Conservation (phyloP, 2,888 invertebrate species). For the Zhuqinia jingwanae region DNA sequence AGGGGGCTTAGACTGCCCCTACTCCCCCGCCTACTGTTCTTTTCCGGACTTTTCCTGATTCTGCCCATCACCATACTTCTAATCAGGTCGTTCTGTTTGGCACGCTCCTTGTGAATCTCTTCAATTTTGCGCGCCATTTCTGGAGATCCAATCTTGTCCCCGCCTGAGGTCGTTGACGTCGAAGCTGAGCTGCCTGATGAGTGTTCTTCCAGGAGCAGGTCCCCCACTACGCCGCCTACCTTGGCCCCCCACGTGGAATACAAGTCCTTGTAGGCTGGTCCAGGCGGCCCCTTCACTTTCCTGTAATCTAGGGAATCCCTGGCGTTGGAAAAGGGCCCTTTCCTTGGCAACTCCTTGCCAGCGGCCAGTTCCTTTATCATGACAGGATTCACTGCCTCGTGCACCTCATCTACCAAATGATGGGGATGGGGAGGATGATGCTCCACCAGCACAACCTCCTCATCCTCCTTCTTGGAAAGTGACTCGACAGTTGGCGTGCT, state of each 20-base stretch:
- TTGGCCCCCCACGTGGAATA: slow-evolving; percentile 75
- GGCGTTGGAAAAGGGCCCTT: slow-evolving; percentile 87
- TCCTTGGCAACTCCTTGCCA: slow-evolving; percentile 81
- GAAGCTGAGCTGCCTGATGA: slow-evolving; percentile 12
- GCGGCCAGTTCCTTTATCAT: slow-evolving; percentile 22
- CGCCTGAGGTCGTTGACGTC: slow-evolving; percentile 81
- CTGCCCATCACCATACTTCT: slow-evolving; percentile 91
- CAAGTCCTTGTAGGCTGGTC: slow-evolving; percentile 74
- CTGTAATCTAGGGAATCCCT: slow-evolving; percentile 85
- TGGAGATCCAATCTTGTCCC: slow-evolving; percentile 83
- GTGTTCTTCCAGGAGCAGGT: background rate
- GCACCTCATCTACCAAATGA: background rate
- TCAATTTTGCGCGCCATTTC: slow-evolving; percentile 86
- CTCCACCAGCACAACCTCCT: background rate
- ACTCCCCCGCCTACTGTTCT: slow-evolving; percentile 83
- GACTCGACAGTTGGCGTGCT: slow-evolving; percentile 73
- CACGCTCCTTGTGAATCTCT: slow-evolving; percentile 88
- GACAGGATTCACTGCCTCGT: slow-evolving; percentile 66
- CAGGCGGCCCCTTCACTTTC: slow-evolving; percentile 68
- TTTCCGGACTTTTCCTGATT: slow-evolving; percentile 84
- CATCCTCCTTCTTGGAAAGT: background rate
- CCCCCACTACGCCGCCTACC: slow-evolving; percentile 13
- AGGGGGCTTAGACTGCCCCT: slow-evolving; percentile 76
- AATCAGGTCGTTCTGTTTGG: slow-evolving; percentile 91
- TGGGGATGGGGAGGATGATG: no score